Conservation (phyloP, 2,113 vertebrate genomes). For the Atlantisia rogersi region DNA sequence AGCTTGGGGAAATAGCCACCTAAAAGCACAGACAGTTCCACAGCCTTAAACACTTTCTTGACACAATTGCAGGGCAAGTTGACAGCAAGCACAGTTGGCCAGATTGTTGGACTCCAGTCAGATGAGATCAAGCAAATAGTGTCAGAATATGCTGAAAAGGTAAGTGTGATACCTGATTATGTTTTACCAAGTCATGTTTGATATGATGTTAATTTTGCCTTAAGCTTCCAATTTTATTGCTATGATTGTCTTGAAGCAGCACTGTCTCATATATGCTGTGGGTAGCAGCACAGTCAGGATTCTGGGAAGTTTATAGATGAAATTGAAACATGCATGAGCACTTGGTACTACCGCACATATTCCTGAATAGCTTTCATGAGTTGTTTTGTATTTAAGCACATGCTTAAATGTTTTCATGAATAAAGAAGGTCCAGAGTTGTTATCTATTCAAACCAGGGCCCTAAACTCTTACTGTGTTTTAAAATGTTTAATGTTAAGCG, state of each 20-base stretch:
- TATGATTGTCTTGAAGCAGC: background rate
- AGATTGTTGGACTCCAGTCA: constrained; percentile 94
- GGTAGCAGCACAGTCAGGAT: background rate
- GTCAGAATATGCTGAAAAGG: constrained; percentile 91
- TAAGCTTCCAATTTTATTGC: background rate
- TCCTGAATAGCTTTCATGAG: background rate
- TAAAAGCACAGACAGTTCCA: background rate
- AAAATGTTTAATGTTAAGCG: background rate
- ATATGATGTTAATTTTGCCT: background rate
- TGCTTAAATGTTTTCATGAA: background rate
- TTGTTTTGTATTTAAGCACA: background rate
- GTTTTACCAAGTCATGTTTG: background rate
- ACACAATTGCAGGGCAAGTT: constrained; percentile 83
- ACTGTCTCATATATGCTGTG: background rate
- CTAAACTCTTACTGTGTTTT: background rate
- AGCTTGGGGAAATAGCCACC: background rate
- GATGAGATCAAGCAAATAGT: constrained; percentile 96
- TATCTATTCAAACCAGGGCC: background rate
- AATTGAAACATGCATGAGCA: background rate
- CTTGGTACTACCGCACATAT: background rate
- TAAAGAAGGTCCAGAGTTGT: background rate
- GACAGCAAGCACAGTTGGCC: constrained; percentile 92
- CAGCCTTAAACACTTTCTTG: background rate
- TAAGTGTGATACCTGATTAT: constrained; percentile 21
- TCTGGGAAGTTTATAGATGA: background rate